Evolutionary conservation across 2,797 vertebrate species (phyloP).

Genomic region (Sebastes flavidus): DNA sequence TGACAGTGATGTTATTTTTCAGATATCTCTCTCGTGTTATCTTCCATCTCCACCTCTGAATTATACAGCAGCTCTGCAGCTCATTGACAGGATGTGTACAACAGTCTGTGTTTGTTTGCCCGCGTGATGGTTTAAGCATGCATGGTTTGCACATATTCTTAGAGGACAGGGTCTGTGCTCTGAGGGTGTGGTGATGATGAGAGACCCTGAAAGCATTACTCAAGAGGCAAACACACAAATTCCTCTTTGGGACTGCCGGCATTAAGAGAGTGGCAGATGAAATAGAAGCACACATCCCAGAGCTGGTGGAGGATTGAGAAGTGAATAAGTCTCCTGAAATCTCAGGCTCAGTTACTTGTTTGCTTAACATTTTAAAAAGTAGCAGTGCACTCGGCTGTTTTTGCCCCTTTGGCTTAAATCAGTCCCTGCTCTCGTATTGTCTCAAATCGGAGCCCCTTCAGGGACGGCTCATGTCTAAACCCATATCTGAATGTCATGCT

Average conservation of each 20-base stretch:
- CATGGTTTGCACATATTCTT: background rate
- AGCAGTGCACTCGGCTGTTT: background rate
- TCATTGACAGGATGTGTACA: background rate
- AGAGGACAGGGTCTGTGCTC: background rate
- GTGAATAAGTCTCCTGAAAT: background rate
- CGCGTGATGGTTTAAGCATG: background rate
- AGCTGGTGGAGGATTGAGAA: slow-evolving; percentile 14
- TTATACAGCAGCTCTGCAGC: slow-evolving; percentile 38
- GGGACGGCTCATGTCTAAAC: slow-evolving; percentile 32
- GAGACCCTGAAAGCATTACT: slow-evolving; percentile 24
- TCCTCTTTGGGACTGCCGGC: slow-evolving; percentile 1
- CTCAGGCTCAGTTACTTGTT: slow-evolving; percentile 4
- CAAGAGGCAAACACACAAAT: slow-evolving; percentile 14
- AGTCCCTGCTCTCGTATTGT: background rate
- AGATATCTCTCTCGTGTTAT: background rate
- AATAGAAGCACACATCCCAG: slow-evolving; percentile 8
- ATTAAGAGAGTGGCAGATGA: slow-evolving; percentile 22
- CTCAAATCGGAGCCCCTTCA: slow-evolving; percentile 18
- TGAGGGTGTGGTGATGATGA: slow-evolving; percentile 21
- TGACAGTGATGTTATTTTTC: background rate
- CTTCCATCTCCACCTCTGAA: slow-evolving; percentile 30
- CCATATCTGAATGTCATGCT: slow-evolving; percentile 20
- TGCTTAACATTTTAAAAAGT: slow-evolving; percentile 16
- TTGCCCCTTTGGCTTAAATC: slow-evolving; percentile 38
- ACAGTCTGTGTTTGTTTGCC: background rate